Percentiles rank a stretch among this genome's conserved stretches.
These are phyloP conservation scores for Microchrysa polita DNA, from an alignment of 2,888 invertebrate species.

Conservation along the genomic window DNA sequence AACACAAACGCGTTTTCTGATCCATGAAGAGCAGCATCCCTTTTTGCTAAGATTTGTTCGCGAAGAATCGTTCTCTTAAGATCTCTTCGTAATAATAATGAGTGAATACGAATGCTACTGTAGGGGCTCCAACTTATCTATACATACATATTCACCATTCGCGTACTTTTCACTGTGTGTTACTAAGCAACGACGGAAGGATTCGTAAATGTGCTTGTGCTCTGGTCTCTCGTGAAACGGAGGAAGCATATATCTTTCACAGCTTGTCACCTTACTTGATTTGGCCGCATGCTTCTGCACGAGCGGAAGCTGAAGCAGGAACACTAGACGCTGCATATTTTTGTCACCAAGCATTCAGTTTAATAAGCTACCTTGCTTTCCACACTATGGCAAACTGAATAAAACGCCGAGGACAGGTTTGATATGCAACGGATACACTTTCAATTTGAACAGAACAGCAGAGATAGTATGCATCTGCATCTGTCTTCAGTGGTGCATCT, in stretches of 20 bases:
- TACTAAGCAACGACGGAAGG: neutral
- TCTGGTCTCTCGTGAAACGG: neutral
- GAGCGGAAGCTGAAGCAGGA: slow-evolving; percentile 20
- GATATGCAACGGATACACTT: slow-evolving; percentile 10
- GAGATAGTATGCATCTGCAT: slow-evolving; percentile 11
- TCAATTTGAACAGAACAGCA: neutral
- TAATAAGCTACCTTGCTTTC: no score
- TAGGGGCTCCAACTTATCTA: slow-evolving; percentile 30
- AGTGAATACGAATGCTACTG: slow-evolving; percentile 1
- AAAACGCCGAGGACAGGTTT: slow-evolving; percentile 2
- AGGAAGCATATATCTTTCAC: neutral
- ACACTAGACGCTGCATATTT: no score
- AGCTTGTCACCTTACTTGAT: slow-evolving; percentile 4
- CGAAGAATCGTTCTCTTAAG: slow-evolving; percentile 18
- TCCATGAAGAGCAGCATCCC: slow-evolving; percentile 12
- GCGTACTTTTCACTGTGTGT: slow-evolving; percentile 9
- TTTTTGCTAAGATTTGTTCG: neutral
- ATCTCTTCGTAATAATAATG: no score
- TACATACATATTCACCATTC: neutral
- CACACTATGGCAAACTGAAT: no score
- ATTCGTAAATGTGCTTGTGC: neutral
- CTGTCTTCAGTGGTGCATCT: neutral
- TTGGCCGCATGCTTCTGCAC: neutral
- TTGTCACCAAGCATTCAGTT: no score
- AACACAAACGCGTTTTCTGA: neutral